These are phyloP conservation scores for Solea solea DNA, from an alignment of 2,113 vertebrate genomes.

Conservation along the genomic window DNA sequence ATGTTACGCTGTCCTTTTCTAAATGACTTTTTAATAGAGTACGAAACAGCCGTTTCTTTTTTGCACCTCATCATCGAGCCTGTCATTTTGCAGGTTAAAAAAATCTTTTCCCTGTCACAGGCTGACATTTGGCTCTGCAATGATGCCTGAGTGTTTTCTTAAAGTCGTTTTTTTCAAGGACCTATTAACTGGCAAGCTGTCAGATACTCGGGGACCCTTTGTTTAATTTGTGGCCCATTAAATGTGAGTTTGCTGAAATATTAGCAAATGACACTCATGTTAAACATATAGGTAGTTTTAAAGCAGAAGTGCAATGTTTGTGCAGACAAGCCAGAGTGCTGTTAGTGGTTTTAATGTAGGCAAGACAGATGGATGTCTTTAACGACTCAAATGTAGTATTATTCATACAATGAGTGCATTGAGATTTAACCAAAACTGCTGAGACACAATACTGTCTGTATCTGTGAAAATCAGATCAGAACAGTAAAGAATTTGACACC, in stretches of 20 bases:
- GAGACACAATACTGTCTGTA: constrained; percentile 6
- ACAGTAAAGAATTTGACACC: background rate
- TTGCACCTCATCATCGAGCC: background rate
- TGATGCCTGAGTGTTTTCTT: background rate
- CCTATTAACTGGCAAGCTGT: constrained; percentile 11
- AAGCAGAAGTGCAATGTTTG: background rate
- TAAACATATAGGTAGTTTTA: background rate
- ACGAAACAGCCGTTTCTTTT: background rate
- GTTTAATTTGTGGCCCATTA: constrained; percentile 26
- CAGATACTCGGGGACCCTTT: background rate
- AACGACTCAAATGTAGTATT: background rate
- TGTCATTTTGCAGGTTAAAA: background rate
- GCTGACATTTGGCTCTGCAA: constrained; percentile 14
- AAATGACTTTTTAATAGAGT: background rate
- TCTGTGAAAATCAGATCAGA: background rate
- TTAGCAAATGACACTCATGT: background rate
- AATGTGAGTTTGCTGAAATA: background rate
- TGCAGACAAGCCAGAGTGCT: background rate
- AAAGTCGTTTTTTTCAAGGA: constrained; percentile 1
- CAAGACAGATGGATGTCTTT: background rate
- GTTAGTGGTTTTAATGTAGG: background rate
- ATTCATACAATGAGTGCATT: background rate
- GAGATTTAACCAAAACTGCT: constrained; percentile 8
- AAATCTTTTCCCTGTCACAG: background rate
- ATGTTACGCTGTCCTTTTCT: background rate